Evolutionary conservation across 2,113 vertebrate species (phyloP), one percentile per base, ranked within the genome.

Genomic region (Candoia aspera): DNA sequence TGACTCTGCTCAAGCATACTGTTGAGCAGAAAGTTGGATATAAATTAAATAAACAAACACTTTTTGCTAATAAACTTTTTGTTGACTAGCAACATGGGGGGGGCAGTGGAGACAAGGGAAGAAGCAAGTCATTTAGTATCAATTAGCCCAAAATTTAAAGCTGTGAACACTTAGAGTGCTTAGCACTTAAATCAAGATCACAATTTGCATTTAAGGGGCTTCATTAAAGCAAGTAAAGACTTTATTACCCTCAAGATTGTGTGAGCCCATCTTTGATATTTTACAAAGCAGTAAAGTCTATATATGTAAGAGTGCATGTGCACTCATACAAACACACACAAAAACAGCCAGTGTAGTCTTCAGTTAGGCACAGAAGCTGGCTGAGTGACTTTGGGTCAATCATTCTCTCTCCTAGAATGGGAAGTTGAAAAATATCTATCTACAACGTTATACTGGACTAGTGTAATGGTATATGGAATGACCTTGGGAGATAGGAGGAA

Each of bases 201-300:
- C 26, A 85, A 49, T 21, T 17, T 90, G 54, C 89, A 57, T 73
- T 42, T 90, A 23, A 21, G 17, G 3, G 46, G 17, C 57, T 90
- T 84, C 24, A 49, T 62, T 85, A 60, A 91, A 91, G 58, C 29
- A 13, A 68, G 23, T n/a, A 23, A 64, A 86, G 58, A 42, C 19
- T 68, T 64, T 91, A 86, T 86, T 64, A 86, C 49, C 42, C 26
- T 33, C n/a, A 85, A n/a, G 2, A 90, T 54, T 62, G 42, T 42
- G 46, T 26, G 84, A 64, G 37, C 21, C 10, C 84, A 86, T 54
- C 90, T 46, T 64, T 49, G 53, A 62, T 59, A 64, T 26, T 42
- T 68, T 84, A 68, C 59, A 91, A 86, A 85, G 54, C n/a, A 91
- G 53, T 91, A 86, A 68, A 86, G 58, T 59, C 1, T 12, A 37